Base-by-base conservation (phyloP, 1,140 invertebrate genomes). In the Lepidurus arcticus region DNA sequence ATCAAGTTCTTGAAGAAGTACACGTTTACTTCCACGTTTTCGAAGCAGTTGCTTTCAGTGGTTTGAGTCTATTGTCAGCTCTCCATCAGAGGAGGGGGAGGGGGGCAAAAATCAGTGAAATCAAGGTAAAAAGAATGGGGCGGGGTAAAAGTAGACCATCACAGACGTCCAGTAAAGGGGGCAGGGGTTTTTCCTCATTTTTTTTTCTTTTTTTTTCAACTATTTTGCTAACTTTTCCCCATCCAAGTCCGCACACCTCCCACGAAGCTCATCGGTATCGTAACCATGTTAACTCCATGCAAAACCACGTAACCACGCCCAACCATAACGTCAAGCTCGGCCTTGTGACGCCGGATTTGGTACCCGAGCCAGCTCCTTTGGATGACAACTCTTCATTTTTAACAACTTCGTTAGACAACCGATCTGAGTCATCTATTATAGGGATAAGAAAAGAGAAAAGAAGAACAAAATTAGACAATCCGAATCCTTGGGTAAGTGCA, bases 311-410 rank as follows among this genome's bases (percentile, higher is more conserved):
- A 21, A 65, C 53, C 53, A 65, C 53, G 53, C 53, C 53, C 53
- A 65, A 65, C 53, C 53, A 65, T 65, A 65, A 65, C 53, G 53
- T 65, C 53, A 13, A 13, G 6, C 16, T n/a, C 7, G 13, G 53
- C 13, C 21, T 9, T 7, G 21, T 21, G 16, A 13, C 53, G 7
- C 53, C 53, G 16, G 53, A 65, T 65, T 65, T n/a, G 26, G 76
- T 44, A 26, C 73, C 21, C 53, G 53, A n/a, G 76, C 73, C 73
- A 73, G 45, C 53, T 8, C 43, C 76, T 73, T 87, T 90, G 82
- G 93, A 93, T 42, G 93, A 94, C 81, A 95, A 85, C 86, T 95
- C 93, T 85, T 95, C 93, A 85, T 94, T 95, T 86, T 95, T 95
- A 81, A 95, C 92, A 81, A 95, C 93, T 86, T 96, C 94, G 85